Evolutionary conservation across 2,113 vertebrate genomes (phyloP), one percentile per base, ranked within the genome.

Genomic region (Marmota flaviventris): DNA sequence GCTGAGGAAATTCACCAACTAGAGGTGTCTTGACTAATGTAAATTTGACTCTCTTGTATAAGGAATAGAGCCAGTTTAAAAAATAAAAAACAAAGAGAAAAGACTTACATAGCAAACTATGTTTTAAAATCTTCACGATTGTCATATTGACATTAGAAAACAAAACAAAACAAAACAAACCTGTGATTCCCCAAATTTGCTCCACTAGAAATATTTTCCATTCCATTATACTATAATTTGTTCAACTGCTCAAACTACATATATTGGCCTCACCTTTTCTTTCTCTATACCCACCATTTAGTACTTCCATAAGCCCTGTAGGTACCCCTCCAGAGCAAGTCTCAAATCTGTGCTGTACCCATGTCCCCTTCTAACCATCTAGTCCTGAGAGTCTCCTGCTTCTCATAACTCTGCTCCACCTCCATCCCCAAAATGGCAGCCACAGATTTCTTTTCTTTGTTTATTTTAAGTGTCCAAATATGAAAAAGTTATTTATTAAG

Each of bases 151-250:
- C 75, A 8, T 34, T 86, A 70, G 84, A 20, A 75, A 45, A 45
- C 45, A 45, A 45, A 45, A 51, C 93, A 95, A 73, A 77, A 45
- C 51, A 51, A 53, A 53, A 53, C 16, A 53, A 32, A 89, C 58
- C 32, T 86, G 56, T 91, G 45, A 84, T 75, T 97, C 75, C 45
- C 37, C 37, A 95, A 77, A 92, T 94, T 90, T 82, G 78, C 34
- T 90, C n/a, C 37, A 89, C n/a, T 56, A 70, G 58, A 82, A 85
- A 82, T 72, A 18, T 82, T 97, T 89, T n/a, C 76, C 32, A 61
- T 53, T 69, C 85, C 39, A 67, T 94, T 94, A 85, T 91, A 90
- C 24, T 13, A 29, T 27, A 32, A n/a, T 48, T 67, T 22, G 75
- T 48, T 85, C 24, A 78, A 24, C 67, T 85, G 67, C 24, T 65